A percentile compares a stretch with the other conserved stretches of the same genome.
These are phyloP conservation scores for Cyphomyrmex costatus DNA, from an alignment of 1,140 invertebrate species.

Conservation along the genomic window DNA sequence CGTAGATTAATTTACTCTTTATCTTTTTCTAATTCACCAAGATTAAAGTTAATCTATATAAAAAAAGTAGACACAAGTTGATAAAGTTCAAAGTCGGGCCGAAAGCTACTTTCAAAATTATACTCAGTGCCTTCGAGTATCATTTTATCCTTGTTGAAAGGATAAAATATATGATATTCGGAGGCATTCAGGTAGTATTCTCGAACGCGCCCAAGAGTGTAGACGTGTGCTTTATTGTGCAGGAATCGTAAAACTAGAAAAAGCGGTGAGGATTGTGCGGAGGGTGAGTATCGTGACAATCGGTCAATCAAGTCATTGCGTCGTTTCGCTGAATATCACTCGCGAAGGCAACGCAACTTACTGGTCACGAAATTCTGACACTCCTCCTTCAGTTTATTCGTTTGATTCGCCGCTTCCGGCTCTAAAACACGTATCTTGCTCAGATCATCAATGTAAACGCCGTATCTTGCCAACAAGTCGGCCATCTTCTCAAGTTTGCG, in stretches of 20 bases:
- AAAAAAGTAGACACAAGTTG: neutral
- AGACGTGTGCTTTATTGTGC: neutral
- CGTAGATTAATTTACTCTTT: too few species aligned
- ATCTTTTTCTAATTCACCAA: too few species aligned
- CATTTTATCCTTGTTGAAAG: too few species aligned
- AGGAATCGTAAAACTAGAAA: neutral
- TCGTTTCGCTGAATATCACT: neutral
- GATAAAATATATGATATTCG: too few species aligned
- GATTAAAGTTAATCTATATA: too few species aligned
- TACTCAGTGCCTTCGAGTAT: too few species aligned
- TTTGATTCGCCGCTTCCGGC: constrained; percentile 91
- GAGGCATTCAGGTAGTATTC: too few species aligned
- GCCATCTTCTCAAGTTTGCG: constrained; percentile 87
- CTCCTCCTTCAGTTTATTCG: constrained; percentile 92
- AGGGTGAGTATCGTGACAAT: neutral
- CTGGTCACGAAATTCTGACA: constrained; percentile 94
- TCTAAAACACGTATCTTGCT: constrained; percentile 95
- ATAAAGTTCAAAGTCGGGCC: neutral
- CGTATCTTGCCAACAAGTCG: constrained; percentile 91
- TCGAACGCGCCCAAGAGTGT: neutral
- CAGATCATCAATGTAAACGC: constrained; percentile 95
- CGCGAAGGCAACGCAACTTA: constrained; percentile 87
- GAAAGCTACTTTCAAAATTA: too few species aligned
- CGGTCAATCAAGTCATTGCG: neutral
- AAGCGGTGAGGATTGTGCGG: neutral